Percentiles rank a stretch among this genome's conserved stretches.
phyloP scores from a whole-genome alignment of 2,113 vertebrate species.

The Pao palembangensis region DNA sequence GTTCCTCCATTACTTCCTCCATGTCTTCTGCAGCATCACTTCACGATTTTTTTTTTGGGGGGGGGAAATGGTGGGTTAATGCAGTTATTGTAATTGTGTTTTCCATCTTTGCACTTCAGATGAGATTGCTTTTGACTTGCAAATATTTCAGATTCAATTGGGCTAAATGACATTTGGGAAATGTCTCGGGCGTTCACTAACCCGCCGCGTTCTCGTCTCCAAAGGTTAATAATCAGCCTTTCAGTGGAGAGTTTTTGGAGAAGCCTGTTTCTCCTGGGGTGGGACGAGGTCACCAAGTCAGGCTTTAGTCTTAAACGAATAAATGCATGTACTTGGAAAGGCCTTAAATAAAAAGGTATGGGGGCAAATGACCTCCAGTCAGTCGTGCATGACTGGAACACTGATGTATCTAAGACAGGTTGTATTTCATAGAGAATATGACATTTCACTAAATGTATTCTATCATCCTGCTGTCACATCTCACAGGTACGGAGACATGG shows the following conservation, averaged over 20 bases:
- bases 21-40: constrained; percentile 1
- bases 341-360: neutral
- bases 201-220: constrained; percentile 33
- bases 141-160: constrained; percentile 62
- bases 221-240: constrained; percentile 58
- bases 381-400: constrained; percentile 5
- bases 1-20: constrained; percentile 24
- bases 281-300: constrained; percentile 14
- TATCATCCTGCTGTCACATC: constrained; percentile 24
- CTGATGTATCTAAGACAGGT: constrained; percentile 6
- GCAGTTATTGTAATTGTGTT: constrained; percentile 44
- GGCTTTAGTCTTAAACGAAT: constrained; percentile 12
- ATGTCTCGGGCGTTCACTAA: constrained; percentile 40
- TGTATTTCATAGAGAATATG: constrained; percentile 13
- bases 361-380: constrained; percentile 10
- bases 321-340: constrained; percentile 3
- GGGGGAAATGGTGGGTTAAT: constrained; percentile 13
- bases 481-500: constrained; percentile 95
- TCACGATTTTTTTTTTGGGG: constrained; percentile 5
- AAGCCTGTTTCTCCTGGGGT: neutral
- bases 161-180: constrained; percentile 53
- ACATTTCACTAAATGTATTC: constrained; percentile 18
- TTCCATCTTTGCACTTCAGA: constrained; percentile 40
- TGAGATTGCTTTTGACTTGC: constrained; percentile 58
- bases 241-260: constrained; percentile 27